phyloP scores from a whole-genome alignment of 2,888 invertebrate species.

The Drosophila conformis region DNA sequence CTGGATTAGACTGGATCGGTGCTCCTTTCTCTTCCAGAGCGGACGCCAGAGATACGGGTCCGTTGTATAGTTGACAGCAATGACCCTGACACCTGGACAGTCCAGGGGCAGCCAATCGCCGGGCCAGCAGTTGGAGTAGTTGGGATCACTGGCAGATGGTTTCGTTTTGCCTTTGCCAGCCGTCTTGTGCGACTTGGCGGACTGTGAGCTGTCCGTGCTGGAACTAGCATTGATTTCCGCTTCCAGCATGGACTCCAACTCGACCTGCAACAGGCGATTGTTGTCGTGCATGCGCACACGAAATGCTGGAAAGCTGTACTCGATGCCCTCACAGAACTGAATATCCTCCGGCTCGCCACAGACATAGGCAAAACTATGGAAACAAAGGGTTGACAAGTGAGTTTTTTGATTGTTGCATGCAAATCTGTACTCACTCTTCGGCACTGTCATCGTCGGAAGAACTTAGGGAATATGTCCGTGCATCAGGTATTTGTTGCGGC shows the following conservation, averaged over 20 bases:
- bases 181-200: conserved; percentile 36
- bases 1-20: conserved; percentile 88
- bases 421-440: conserved; percentile 49
- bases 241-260: conserved; percentile 69
- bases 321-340: conserved; percentile 81
- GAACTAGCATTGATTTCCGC: conserved; percentile 28
- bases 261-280: conserved; percentile 68
- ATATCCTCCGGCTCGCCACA: conserved; percentile 77
- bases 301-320: conserved; percentile 84
- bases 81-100: conserved; percentile 90
- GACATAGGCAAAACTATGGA: conserved; percentile 72
- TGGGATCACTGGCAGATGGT: conserved; percentile 77
- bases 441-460: conserved; percentile 55
- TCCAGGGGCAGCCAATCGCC: conserved; percentile 93
- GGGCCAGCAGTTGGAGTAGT: conserved; percentile 92
- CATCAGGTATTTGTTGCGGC: conserved; percentile 26
- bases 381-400: background rate
- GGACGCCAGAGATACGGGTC: conserved; percentile 92
- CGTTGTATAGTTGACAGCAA: conserved; percentile 93
- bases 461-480: conserved; percentile 17
- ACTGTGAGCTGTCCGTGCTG: background rate
- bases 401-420: background rate
- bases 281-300: conserved; percentile 82
- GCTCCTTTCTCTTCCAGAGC: conserved; percentile 89
- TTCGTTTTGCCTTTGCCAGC: conserved; percentile 39